Percentiles rank a stretch among this genome's conserved stretches.
phyloP scores from a whole-genome alignment of 2,113 vertebrate genomes.

The Rousettus leschenaultii region DNA sequence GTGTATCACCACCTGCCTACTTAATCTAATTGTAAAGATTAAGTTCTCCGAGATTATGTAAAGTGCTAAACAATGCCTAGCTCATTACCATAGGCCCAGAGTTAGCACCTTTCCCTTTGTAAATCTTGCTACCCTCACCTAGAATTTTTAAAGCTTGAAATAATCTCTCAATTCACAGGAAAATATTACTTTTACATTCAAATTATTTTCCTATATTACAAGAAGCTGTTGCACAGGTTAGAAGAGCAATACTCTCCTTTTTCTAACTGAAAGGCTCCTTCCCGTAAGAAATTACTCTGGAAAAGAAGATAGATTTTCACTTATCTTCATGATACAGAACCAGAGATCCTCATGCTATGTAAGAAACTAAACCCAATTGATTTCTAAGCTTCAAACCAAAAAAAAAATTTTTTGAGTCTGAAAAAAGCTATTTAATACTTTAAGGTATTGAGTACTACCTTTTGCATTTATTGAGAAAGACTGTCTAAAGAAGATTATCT shows the following conservation, averaged over 20 bases:
- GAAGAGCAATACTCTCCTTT: neutral
- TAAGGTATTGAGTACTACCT: neutral
- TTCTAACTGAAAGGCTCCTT: constrained; percentile 38
- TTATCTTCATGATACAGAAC: neutral
- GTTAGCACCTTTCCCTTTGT: neutral
- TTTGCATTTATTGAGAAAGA: constrained; percentile 12
- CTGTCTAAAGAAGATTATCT: constrained; percentile 12
- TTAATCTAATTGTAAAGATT: neutral
- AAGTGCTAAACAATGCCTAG: neutral
- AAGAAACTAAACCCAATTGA: constrained; percentile 11
- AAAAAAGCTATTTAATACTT: constrained; percentile 13
- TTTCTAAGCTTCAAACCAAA: neutral
- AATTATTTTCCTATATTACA: neutral
- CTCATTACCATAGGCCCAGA: neutral
- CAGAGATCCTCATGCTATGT: neutral
- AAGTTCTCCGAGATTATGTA: neutral
- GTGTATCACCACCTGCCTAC: neutral
- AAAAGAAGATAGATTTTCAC: constrained; percentile 3
- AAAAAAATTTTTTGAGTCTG: neutral
- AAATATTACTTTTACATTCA: constrained; percentile 33
- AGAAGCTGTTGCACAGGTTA: neutral
- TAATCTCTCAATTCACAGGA: neutral
- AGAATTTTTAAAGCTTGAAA: constrained; percentile 20
- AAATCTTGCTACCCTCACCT: neutral
- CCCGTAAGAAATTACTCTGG: constrained; percentile 13